A percentile compares a stretch with the other conserved stretches of the same genome.
Conservation (phyloP, 2,888 invertebrate species). For the Mechanitis messenoides region DNA sequence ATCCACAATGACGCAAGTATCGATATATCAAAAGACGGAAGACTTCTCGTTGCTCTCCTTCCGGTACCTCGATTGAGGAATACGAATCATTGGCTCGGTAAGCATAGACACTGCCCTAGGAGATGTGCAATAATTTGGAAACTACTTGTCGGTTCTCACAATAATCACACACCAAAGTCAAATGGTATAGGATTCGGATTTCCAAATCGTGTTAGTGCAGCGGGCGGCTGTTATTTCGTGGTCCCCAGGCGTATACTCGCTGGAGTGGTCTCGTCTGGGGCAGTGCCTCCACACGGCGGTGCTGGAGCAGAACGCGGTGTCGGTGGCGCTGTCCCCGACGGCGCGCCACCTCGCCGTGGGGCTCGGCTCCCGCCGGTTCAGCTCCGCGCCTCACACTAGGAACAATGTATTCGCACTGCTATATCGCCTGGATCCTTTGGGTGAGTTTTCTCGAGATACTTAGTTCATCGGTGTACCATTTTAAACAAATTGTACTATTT, state of each 20-base stretch:
- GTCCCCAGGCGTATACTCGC: conserved; percentile 83
- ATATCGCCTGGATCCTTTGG: conserved; percentile 58
- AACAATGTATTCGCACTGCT: conserved; percentile 67
- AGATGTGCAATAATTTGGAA: too few relatives aligned
- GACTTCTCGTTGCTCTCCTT: conserved; percentile 84
- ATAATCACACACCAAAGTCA: too few relatives aligned
- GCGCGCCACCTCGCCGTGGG: conserved; percentile 88
- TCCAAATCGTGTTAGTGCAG: too few relatives aligned
- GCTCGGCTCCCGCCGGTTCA: conserved; percentile 80
- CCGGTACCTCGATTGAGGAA: conserved; percentile 82
- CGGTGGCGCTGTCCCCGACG: conserved; percentile 89
- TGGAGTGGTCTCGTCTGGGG: conserved; percentile 84
- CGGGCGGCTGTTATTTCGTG: too few relatives aligned
- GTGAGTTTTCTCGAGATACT: conserved; percentile 33
- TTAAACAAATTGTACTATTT: too few relatives aligned
- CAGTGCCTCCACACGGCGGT: conserved; percentile 86
- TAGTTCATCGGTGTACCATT: too few relatives aligned
- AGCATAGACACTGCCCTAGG: conserved; percentile 31
- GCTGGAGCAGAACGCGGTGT: conserved; percentile 87
- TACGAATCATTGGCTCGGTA: conserved; percentile 84
- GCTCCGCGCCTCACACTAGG: conserved; percentile 74
- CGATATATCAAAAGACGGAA: conserved; percentile 88
- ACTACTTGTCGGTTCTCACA: too few relatives aligned
- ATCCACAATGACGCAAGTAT: conserved; percentile 93
- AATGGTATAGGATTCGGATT: too few relatives aligned